Conservation (phyloP, 2,113 vertebrate species). For the Erythrolamprus reginae region DNA sequence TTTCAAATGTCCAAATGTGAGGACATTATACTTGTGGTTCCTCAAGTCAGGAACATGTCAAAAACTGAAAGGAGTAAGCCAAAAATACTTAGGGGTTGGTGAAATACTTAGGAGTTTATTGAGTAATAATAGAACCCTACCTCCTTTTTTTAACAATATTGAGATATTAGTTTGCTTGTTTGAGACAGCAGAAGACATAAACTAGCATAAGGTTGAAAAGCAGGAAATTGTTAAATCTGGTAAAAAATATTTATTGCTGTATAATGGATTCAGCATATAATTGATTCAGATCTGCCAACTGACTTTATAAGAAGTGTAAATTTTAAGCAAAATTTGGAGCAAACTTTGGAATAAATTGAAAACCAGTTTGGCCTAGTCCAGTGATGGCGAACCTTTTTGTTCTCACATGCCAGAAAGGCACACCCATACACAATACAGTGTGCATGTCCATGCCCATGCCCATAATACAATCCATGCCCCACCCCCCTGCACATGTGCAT, state of each 20-base stretch:
- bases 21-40: not conserved
- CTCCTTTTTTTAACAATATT: not conserved
- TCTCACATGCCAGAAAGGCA: too few species aligned
- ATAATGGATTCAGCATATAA: not conserved
- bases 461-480: too few species aligned
- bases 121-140: not conserved
- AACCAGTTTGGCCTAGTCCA: not conserved
- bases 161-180: not conserved
- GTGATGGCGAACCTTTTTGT: too few species aligned
- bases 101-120: not conserved
- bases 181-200: not conserved
- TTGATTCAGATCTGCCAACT: not conserved
- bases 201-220: not conserved
- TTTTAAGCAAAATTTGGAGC: not conserved
- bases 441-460: too few species aligned
- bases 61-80: not conserved
- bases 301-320: not conserved
- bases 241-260: not conserved
- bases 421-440: too few species aligned
- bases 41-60: not conserved
- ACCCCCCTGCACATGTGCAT: too few species aligned
- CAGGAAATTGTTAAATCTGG: not conserved
- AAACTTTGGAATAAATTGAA: not conserved
- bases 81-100: not conserved
- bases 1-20: not conserved